phyloP scores from a whole-genome alignment of 1,140 invertebrate species.

The Theocolax elegans region DNA sequence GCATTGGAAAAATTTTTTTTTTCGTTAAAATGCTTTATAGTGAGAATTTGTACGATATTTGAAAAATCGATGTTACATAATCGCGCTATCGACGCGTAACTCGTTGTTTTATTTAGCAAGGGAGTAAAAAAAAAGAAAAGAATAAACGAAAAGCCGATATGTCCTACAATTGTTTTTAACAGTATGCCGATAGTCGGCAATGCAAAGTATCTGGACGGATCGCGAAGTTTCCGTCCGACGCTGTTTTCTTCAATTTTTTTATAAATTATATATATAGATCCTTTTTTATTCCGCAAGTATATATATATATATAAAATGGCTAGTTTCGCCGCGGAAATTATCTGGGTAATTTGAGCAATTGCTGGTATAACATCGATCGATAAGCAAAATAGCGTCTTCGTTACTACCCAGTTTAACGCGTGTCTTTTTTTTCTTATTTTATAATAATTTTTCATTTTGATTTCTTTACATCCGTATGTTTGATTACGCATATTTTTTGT shows the following conservation, averaged over 20 bases:
- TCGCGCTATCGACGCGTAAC: background rate
- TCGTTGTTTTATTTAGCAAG: slow-evolving; percentile 33
- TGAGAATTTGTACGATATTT: slow-evolving; percentile 26
- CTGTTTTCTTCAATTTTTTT: no score
- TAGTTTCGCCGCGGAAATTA: slow-evolving; percentile 27
- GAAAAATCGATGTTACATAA: slow-evolving; percentile 27
- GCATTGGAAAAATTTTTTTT: slow-evolving; percentile 10
- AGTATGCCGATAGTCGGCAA: slow-evolving; percentile 34
- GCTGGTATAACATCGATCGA: background rate
- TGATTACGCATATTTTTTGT: no score
- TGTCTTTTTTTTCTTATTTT: no score
- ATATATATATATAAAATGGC: no score
- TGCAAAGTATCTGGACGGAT: slow-evolving; percentile 35
- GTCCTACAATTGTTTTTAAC: slow-evolving; percentile 42
- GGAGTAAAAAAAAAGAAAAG: no score
- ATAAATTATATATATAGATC: no score
- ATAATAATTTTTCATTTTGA: background rate
- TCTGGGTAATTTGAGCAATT: background rate
- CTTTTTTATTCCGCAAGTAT: slow-evolving; percentile 39
- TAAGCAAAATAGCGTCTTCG: background rate
- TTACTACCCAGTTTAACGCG: no score
- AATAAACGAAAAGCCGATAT: slow-evolving; percentile 27
- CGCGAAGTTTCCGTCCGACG: slow-evolving; percentile 36
- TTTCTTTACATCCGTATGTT: background rate
- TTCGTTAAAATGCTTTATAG: slow-evolving; percentile 18